Evolutionary conservation across 1,140 invertebrate genomes (phyloP).

Genomic region (Pseudoatta argentina): DNA sequence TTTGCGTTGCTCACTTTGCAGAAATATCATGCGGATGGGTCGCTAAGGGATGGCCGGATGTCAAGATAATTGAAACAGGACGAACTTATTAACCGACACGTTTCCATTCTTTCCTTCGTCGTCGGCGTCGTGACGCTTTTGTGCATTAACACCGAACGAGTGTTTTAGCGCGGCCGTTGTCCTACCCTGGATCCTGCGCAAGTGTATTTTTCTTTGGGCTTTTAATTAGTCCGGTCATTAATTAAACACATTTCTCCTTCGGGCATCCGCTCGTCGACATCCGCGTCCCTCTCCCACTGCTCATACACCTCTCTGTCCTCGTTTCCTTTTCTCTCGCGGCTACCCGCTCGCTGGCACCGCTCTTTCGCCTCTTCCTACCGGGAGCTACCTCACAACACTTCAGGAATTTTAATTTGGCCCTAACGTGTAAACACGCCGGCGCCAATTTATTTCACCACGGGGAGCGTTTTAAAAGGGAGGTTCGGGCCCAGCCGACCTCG

Average conservation of each 20-base stretch:
- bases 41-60: background rate
- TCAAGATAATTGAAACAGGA: conserved; percentile 13
- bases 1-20: background rate
- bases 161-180: conserved; percentile 61
- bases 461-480: conserved; percentile 72
- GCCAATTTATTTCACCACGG: conserved; percentile 77
- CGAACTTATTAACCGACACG: conserved; percentile 62
- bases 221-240: conserved; percentile 79
- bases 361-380: conserved; percentile 41
- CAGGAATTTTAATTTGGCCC: conserved; percentile 77
- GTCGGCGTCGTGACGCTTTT: conserved; percentile 42
- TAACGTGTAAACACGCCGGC: conserved; percentile 76
- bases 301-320: background rate
- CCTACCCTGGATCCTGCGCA: conserved; percentile 35
- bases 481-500: conserved; percentile 10
- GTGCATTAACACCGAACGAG: conserved; percentile 72
- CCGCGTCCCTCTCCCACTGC: background rate
- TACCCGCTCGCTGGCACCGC: conserved; percentile 33
- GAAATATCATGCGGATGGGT: background rate
- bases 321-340: conserved; percentile 11
- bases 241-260: conserved; percentile 75
- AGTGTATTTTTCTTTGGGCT: conserved; percentile 76
- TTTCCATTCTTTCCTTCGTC: conserved; percentile 34
- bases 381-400: conserved; percentile 67
- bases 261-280: conserved; percentile 38